Base-by-base conservation (phyloP, 2,888 invertebrate genomes). In the Microctonus aethiopoides region DNA sequence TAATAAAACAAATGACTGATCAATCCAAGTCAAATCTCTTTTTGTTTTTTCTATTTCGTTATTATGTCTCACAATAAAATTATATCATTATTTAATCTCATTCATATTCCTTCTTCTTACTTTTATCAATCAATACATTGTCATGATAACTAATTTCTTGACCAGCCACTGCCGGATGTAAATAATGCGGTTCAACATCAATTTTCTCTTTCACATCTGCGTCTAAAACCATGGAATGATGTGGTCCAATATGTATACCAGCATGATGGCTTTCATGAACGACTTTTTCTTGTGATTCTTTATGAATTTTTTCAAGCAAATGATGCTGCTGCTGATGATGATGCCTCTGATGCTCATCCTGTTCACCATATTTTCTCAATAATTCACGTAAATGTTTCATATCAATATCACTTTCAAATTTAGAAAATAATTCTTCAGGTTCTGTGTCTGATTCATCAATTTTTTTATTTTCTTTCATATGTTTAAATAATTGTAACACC, bases 121-220 rank as follows among this genome's bases (percentile, higher is more conserved):
- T 81, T 68, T 86, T 86, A 72, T 83, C 80, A 9, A 80, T 80
- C 2, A 85, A 76, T 11, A 80, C 80, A 68, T 84, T 85, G 72
- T 86, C 86, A 68, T 85, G 83, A 76, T 91, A 91, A 76, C 89
- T 88, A 71, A 91, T 88, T 61, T 91, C 89, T 52, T 89, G 88
- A 0, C 91, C 91, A 68, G 89, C 90, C 54, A 90, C 88, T 52
- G 91, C 91, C 1, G 91, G 90, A 73, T 89, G 89, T 54, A 91
- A 83, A 70, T 89, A 88, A 74, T 91, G 89, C 0, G 90, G 88
- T 70, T 89, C 89, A 13, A 91, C 88, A 76, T 90, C 89, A n/a
- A 91, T 85, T 76, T 90, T 90, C 69, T 89, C 88, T 75, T 89
- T 89, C 7, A 88, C 88, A 87, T 75, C 81, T 34, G 85, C 87